A percentile compares a stretch with the other conserved stretches of the same genome.
These are phyloP conservation scores for Oscheius myriophilus DNA, from an alignment of 2,888 invertebrate genomes.

Conservation along the genomic window DNA sequence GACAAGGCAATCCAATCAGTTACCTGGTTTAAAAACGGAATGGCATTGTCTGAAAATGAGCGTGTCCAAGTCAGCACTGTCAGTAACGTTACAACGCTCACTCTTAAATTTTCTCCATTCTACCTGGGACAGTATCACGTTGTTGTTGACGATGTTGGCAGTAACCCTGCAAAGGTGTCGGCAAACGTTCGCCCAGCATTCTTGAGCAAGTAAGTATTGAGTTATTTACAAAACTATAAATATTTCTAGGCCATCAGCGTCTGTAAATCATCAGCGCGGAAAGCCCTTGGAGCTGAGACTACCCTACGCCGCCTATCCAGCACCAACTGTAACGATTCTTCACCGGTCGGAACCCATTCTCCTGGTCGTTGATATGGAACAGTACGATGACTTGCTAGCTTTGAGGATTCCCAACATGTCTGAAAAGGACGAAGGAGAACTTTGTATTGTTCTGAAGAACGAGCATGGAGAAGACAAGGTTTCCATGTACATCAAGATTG, in stretches of 20 bases:
- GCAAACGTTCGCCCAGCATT: conserved; percentile 47
- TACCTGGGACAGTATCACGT: conserved; percentile 52
- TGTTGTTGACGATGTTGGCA: conserved; percentile 48
- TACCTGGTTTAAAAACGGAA: conserved; percentile 54
- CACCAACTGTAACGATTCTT: conserved; percentile 41
- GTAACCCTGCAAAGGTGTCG: conserved; percentile 41
- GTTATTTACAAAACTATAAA: not conserved
- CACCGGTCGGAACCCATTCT: conserved; percentile 34
- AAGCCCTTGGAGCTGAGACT: conserved; percentile 51
- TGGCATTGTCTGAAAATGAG: conserved; percentile 42
- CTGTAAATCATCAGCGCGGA: conserved; percentile 47
- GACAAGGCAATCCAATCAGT: conserved; percentile 34
- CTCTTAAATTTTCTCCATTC: conserved; percentile 46
- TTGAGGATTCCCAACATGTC: conserved; percentile 41
- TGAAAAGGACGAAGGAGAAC: conserved; percentile 44
- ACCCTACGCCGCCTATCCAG: conserved; percentile 43
- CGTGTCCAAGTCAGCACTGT: conserved; percentile 29
- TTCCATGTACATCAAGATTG: conserved; percentile 42
- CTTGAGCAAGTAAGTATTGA: conserved; percentile 37
- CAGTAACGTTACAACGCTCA: conserved; percentile 34
- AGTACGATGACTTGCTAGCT: conserved; percentile 48
- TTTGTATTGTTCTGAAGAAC: conserved; percentile 44
- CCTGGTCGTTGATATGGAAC: conserved; percentile 43
- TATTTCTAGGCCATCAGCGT: conserved; percentile 28
- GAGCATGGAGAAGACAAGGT: conserved; percentile 44